Evolutionary conservation across 2,888 invertebrate genomes (phyloP), one percentile per base, ranked within the genome.

Genomic region (Cheilosia vulpina): DNA sequence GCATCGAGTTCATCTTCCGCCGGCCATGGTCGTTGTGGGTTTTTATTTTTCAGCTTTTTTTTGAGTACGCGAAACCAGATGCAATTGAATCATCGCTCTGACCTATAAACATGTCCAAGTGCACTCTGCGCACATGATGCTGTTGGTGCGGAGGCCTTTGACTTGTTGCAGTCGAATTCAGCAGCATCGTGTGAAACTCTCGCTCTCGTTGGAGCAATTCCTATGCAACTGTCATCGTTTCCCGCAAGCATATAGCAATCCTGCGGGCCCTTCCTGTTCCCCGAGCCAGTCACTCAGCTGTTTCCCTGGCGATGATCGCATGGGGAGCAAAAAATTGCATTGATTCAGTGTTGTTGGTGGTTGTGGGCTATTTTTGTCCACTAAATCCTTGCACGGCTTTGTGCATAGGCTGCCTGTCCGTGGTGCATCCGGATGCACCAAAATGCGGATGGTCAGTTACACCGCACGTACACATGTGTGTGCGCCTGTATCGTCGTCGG

Each of bases 361-460:
- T 34, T 38, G 31, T 47, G 52, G 41, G 7, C 31, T 75, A 15
- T 82, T 79, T 62, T 53, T 65, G 71, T 55, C 73, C 43, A 9
- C 55, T 31, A 45, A 69, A 63, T 78, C 78, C 68, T 57, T 76
- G 52, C 66, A 63, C 75, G 69, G 41, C 38, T 45, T 45, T 45
- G 55, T 66, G 73, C 80, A 76, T 31, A 80, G 76, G 79, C 71
- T 75, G 24, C 21, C 43, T 62, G 73, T 63, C 63, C 47, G 31
- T 19, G 58, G 75, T 66, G 53, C 80, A 77, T 85, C 80, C 76
- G 85, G 81, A 77, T 80, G 80, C 85, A 85, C 85, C 69, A 60
- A 85, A 85, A 81, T 85, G 85, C 77, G 80, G 85, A 76, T 85
- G 85, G 85, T 85, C 85, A 85, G 85, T 85, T 85, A 85, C 76